Percentiles rank a stretch among this genome's conserved stretches.
phyloP scores from a whole-genome alignment of 2,113 vertebrate genomes.

The Heptranchias perlo region DNA sequence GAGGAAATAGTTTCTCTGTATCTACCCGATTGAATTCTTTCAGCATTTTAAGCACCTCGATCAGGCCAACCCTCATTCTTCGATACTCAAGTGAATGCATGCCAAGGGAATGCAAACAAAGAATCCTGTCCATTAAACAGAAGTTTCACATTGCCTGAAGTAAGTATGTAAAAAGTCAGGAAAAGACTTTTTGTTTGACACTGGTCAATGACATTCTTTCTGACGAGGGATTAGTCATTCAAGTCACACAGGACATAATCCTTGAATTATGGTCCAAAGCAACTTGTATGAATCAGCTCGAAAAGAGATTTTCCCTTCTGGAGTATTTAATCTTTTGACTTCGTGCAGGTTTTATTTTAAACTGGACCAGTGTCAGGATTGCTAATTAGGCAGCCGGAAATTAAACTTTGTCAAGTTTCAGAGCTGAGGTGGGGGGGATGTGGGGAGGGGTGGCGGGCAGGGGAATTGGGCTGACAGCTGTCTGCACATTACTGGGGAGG shows the following conservation, averaged over 20 bases:
- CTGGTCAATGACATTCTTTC: constrained; percentile 22
- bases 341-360: constrained; percentile 19
- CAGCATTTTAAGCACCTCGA: neutral
- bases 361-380: constrained; percentile 20
- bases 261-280: constrained; percentile 37
- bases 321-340: constrained; percentile 35
- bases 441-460: neutral
- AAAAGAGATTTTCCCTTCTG: constrained; percentile 30
- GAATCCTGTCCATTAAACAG: neutral
- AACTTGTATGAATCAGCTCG: constrained; percentile 13
- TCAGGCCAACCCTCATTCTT: neutral
- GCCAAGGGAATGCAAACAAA: neutral
- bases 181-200: neutral
- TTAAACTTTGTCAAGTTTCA: constrained; percentile 8
- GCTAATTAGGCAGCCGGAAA: constrained; percentile 4
- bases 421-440: neutral
- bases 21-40: neutral
- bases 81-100: neutral
- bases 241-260: constrained; percentile 27
- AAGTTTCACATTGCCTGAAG: constrained; percentile 4
- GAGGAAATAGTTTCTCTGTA: neutral
- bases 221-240: constrained; percentile 6
- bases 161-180: neutral
- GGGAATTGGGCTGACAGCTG: neutral
- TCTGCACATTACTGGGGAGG: neutral